These are phyloP conservation scores for Ovis canadensis DNA, from an alignment of 2,113 vertebrate genomes.

Conservation along the genomic window DNA sequence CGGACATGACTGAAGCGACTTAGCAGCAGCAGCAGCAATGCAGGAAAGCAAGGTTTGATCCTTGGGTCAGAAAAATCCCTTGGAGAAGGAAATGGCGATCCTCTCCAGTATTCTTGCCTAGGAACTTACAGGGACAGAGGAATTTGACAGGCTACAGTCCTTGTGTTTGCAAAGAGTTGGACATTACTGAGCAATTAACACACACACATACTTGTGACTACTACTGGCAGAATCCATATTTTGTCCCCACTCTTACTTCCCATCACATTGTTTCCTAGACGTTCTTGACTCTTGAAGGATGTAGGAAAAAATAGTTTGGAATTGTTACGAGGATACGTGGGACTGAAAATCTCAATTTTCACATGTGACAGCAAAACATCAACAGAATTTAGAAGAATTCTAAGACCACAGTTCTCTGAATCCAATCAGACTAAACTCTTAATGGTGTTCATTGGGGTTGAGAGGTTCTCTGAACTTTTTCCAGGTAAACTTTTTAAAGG, in stretches of 20 bases:
- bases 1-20: accelerated
- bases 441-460: not conserved
- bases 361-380: not conserved
- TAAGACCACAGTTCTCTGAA: not conserved
- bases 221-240: not conserved
- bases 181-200: not conserved
- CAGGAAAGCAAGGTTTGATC: not conserved
- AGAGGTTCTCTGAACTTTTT: not conserved
- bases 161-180: not conserved
- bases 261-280: not conserved
- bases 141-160: not conserved
- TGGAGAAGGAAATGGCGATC: not conserved
- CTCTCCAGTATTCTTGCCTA: not conserved
- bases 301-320: not conserved
- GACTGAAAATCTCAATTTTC: not conserved
- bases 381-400: not conserved
- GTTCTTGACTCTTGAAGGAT: not conserved
- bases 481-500: not conserved
- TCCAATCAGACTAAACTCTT: not conserved
- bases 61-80: not conserved
- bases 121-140: not conserved
- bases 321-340: not conserved
- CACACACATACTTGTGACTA: not conserved
- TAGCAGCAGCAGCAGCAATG: not conserved
- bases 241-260: not conserved